Percentiles rank a stretch among this genome's conserved stretches.
Evolutionary conservation across 2,113 vertebrate species (phyloP).

Genomic region (Prolemur simus): DNA sequence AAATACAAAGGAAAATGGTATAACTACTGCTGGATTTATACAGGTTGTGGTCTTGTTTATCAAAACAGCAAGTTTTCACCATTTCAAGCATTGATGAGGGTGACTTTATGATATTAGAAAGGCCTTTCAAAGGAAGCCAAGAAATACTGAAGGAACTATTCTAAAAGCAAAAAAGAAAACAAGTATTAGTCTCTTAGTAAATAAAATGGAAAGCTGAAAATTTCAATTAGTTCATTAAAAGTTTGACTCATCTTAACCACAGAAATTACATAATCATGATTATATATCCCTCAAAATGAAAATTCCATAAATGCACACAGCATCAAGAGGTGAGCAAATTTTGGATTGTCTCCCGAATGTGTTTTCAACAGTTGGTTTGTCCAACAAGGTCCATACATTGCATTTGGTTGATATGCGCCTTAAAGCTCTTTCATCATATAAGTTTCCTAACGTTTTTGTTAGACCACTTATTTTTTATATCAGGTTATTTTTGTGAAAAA

Average conservation of each 20-base stretch:
- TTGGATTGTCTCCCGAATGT: background rate
- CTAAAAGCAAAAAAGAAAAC: conserved; percentile 80
- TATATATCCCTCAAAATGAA: background rate
- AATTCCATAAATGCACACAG: background rate
- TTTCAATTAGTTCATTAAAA: conserved; percentile 22
- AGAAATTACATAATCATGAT: background rate
- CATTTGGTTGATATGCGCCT: background rate
- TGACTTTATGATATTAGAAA: conserved; percentile 89
- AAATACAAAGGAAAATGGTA: conserved; percentile 93
- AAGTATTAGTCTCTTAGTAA: conserved; percentile 21
- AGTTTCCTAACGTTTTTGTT: background rate
- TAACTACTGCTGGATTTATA: conserved; percentile 94
- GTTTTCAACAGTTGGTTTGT: background rate
- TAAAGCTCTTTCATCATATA: background rate
- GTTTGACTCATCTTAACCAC: background rate
- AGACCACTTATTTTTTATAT: background rate
- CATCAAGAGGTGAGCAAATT: background rate
- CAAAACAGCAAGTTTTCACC: conserved; percentile 89
- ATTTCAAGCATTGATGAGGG: conserved; percentile 91
- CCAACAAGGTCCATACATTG: background rate
- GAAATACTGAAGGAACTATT: conserved; percentile 91
- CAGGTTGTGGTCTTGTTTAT: conserved; percentile 84
- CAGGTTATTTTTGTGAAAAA: background rate
- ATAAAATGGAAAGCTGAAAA: conserved; percentile 54
- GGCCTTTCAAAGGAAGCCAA: conserved; percentile 93